These are phyloP conservation scores for Echinarachnius parma DNA, from an alignment of 53 echinoderm and acorn worm species.

Conservation along the genomic window DNA sequence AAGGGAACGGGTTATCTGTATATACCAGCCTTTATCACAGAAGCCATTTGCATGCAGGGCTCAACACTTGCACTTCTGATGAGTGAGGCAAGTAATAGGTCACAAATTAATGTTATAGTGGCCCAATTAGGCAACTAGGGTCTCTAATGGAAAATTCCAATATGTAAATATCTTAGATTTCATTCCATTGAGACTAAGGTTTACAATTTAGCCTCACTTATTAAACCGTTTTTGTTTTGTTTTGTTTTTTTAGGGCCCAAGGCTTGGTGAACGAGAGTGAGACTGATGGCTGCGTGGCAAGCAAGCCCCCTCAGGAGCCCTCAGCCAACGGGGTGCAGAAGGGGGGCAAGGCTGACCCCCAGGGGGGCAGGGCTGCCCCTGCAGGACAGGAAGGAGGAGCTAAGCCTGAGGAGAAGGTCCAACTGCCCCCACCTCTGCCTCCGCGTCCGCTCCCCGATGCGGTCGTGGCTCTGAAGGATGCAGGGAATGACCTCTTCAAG, in stretches of 20 bases:
- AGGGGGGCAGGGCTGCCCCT: not conserved
- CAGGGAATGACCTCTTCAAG: slow-evolving; percentile 71
- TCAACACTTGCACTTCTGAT: no score
- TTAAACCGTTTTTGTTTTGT: not conserved
- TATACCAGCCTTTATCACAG: no score
- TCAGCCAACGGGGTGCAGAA: not conserved
- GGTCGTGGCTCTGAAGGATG: slow-evolving; percentile 68
- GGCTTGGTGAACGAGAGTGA: not conserved
- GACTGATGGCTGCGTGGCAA: not conserved
- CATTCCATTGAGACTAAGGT: no score
- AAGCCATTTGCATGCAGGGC: no score
- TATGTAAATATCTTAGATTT: no score
- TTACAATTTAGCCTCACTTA: no score
- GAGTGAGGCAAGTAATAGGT: no score
- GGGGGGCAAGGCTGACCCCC: not conserved
- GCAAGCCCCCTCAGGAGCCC: not conserved
- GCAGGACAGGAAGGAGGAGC: not conserved
- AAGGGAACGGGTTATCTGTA: no score
- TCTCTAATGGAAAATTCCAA: no score
- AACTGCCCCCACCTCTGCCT: slow-evolving; percentile 13
- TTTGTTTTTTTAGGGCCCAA: not conserved
- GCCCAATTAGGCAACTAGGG: no score
- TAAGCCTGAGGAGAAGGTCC: not conserved
- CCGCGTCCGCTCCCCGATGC: slow-evolving; percentile 58
- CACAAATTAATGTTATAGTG: no score